Base-by-base conservation (phyloP, 2,888 invertebrate genomes). In the Bombylius major region DNA sequence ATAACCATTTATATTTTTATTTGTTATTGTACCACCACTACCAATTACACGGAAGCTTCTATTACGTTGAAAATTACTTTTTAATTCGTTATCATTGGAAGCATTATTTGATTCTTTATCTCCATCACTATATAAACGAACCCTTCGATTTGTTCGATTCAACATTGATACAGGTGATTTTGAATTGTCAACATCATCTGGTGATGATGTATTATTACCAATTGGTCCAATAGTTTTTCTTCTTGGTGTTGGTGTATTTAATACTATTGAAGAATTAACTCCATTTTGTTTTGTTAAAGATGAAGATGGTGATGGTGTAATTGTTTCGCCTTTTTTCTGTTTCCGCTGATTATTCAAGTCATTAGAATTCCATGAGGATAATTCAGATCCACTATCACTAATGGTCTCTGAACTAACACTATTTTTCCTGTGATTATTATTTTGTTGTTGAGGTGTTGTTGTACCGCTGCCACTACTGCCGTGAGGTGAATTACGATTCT, bases 391-490 rank as follows among this genome's bases (percentile, higher is more conserved):
- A 61, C 73, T 73, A 61, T 73, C 73, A 59, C 72, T 71, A 53
- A 73, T 70, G 32, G 72, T 72, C 61, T 73, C 73, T 42, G 73
- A 73, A 51, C 72, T 72, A 51, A 73, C 69, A 63, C 73, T 73
- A 55, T 71, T 72, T 62, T 72, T 72, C 50, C 72, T 67, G 59
- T 67, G 69, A 7, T 53, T 61, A 58, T 44, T 62, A 55, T 54
- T 63, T 51, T 52, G 62, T 60, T 44, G 63, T 57, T 14, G 60
- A 58, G 56, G 59, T 46, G 48, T 55, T 12, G 50, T 51, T 53
- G 44, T 23, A 23, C 23, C 23, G 23, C 23, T 23, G 23, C 23
- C 23, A 39, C 14, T 48, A 47, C 31, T 32, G 36, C 13, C 33
- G 42, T 32, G 65, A 31, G 47, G 55, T 51, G 45, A 44, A 42